Percentiles rank a stretch among this genome's conserved stretches.
Conservation (phyloP, 2,113 vertebrate genomes). For the Piprites chloris region DNA sequence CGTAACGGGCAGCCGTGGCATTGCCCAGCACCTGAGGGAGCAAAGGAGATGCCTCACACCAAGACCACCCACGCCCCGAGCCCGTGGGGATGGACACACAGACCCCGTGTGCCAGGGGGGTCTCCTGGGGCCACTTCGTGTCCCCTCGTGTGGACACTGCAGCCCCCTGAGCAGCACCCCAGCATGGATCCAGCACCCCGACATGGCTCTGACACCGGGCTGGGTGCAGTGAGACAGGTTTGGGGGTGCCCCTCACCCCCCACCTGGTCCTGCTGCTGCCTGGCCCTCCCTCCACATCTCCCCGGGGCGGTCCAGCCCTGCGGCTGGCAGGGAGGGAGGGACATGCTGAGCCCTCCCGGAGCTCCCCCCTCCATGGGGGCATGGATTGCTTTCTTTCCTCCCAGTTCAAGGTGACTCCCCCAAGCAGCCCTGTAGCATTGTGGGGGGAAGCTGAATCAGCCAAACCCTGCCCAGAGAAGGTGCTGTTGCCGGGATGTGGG, state of each 20-base stretch:
- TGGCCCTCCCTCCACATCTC: not conserved
- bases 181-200: not conserved
- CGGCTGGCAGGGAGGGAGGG: not conserved
- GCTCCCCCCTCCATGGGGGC: not conserved
- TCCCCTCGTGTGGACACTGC: not conserved
- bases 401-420: not conserved
- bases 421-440: fast-evolving
- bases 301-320: not conserved
- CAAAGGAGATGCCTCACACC: not conserved
- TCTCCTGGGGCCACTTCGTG: no score
- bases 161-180: not conserved
- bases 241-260: fast-evolving
- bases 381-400: fast-evolving
- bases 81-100: fast-evolving
- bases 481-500: not conserved
- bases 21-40: constrained; percentile 82
- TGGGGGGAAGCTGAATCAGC: not conserved
- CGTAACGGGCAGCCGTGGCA: constrained; percentile 75
- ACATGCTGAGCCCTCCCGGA: not conserved
- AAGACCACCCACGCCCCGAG: fast-evolving
- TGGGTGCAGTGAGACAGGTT: not conserved
- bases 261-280: not conserved
- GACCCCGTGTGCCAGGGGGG: fast-evolving
- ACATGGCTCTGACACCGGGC: fast-evolving
- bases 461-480: not conserved